phyloP scores from a whole-genome alignment of 64 coral and sea anemone genomes.

The Stichodactyla mertensii region DNA sequence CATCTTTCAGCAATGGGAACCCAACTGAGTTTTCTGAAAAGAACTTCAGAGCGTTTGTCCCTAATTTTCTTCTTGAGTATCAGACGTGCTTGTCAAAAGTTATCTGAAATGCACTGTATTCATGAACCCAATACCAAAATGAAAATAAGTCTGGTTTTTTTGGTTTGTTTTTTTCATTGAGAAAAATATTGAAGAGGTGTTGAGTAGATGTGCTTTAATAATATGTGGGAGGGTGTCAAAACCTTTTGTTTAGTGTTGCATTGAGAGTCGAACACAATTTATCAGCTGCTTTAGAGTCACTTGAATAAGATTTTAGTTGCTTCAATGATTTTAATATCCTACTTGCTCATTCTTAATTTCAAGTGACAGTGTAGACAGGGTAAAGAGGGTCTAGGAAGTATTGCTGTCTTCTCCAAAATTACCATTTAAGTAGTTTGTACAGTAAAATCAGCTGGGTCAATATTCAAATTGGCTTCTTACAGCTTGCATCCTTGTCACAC shows the following conservation, averaged over 20 bases:
- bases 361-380: not conserved
- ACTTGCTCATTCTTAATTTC: not conserved
- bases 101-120: not conserved
- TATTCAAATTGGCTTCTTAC: not conserved
- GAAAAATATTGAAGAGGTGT: not conserved
- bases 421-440: not conserved
- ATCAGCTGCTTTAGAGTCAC: slow-evolving; percentile 1
- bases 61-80: too few relatives aligned
- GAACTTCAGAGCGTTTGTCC: too few relatives aligned
- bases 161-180: not conserved
- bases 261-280: not conserved
- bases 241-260: not conserved
- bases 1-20: too few relatives aligned
- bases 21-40: too few relatives aligned
- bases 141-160: not conserved
- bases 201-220: not conserved
- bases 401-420: not conserved
- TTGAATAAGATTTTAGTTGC: slow-evolving; percentile 3
- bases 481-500: not conserved
- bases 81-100: too few relatives aligned
- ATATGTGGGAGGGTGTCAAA: not conserved
- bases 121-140: not conserved
- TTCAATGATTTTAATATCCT: not conserved
- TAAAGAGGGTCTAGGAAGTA: not conserved
- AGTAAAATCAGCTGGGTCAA: slow-evolving; percentile 1